Conservation (phyloP, 1,140 invertebrate genomes). For the Lepidotrigona ventralis region DNA sequence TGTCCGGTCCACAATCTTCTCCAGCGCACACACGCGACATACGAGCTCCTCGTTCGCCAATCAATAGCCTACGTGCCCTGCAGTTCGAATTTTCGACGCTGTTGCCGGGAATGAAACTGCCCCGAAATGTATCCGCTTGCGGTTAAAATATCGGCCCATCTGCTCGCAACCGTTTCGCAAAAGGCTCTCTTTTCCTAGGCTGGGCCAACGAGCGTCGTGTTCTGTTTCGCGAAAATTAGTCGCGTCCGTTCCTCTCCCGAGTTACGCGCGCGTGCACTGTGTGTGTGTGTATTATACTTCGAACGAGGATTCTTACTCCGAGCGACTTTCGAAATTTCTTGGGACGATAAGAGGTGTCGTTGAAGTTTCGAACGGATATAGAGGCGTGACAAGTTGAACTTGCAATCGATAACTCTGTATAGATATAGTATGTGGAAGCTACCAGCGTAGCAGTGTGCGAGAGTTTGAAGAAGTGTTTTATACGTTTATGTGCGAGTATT, state of each 20-base stretch:
- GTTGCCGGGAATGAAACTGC: constrained; percentile 55
- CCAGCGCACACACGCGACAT: constrained; percentile 44
- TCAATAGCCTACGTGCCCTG: constrained; percentile 63
- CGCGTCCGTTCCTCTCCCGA: not conserved
- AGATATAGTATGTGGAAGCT: too few relatives aligned
- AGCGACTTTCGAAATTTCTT: too few relatives aligned
- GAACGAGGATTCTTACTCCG: not conserved
- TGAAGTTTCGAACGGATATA: too few relatives aligned
- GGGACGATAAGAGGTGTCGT: too few relatives aligned
- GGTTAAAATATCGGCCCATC: constrained; percentile 53
- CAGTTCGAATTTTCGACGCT: constrained; percentile 49
- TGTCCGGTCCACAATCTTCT: constrained; percentile 1
- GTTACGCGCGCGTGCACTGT: not conserved
- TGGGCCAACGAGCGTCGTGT: not conserved
- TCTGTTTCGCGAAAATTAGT: constrained; percentile 15
- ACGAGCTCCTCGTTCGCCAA: constrained; percentile 55
- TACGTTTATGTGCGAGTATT: too few relatives aligned
- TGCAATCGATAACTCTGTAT: too few relatives aligned
- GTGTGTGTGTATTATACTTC: not conserved
- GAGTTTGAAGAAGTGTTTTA: too few relatives aligned
- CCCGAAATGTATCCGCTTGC: constrained; percentile 54
- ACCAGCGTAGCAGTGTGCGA: too few relatives aligned
- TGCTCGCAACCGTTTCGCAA: not conserved
- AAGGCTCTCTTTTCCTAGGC: not conserved
- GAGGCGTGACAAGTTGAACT: too few relatives aligned